Evolutionary conservation across 2,888 invertebrate species (phyloP).

Genomic region (Anthrax anthrax): DNA sequence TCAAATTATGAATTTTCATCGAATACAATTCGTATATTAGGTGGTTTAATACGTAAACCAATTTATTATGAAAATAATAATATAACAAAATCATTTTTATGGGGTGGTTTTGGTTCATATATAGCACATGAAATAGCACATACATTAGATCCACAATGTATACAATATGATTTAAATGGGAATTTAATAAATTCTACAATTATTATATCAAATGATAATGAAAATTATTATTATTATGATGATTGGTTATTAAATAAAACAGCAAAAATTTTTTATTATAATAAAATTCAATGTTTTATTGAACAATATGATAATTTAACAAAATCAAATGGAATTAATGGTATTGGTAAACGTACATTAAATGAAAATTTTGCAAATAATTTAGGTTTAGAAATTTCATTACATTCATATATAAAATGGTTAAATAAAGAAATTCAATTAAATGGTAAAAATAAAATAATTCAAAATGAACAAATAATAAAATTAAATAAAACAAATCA

Average conservation of each 20-base stretch:
- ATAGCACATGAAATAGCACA: slow-evolving; percentile 7
- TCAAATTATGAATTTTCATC: slow-evolving; percentile 1
- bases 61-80: slow-evolving; percentile 1
- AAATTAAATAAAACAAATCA: slow-evolving; percentile 1
- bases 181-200: too few relatives aligned
- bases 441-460: background rate
- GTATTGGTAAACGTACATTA: background rate
- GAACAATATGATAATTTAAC: slow-evolving; percentile 2
- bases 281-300: background rate
- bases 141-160: slow-evolving; percentile 3
- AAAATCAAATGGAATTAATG: background rate
- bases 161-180: background rate
- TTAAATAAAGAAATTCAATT: background rate
- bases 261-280: background rate
- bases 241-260: too few relatives aligned
- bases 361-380: slow-evolving; percentile 7
- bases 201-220: too few relatives aligned
- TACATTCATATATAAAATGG: background rate
- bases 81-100: slow-evolving; percentile 1
- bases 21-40: slow-evolving; percentile 1
- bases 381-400: slow-evolving; percentile 1
- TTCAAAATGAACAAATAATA: too few relatives aligned
- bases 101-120: slow-evolving; percentile 4
- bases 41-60: background rate
- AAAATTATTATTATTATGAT: too few relatives aligned